Conservation (phyloP, 30 jellyfish, hydroid and myxozoan species). For the Catostylus mosaicus region DNA sequence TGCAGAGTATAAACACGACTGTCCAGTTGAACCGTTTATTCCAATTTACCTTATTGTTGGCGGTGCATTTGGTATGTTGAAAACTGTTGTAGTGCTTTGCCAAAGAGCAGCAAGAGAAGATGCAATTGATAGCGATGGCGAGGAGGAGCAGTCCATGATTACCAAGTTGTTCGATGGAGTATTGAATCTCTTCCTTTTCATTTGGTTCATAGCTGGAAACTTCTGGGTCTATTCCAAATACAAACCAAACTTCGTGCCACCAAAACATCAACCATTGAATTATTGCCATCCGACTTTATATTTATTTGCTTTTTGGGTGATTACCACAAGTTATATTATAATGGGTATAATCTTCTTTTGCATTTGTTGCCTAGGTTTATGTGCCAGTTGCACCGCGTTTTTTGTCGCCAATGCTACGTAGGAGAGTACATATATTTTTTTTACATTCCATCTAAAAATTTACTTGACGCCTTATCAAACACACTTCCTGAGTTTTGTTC, state of each 20-base stretch:
- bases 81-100: conserved; percentile 75
- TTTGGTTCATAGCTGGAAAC: conserved; percentile 98
- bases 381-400: conserved; percentile 99
- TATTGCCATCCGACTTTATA: conserved; percentile 91
- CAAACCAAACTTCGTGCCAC: conserved; percentile 92
- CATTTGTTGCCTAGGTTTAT: conserved; percentile 94
- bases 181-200: conserved; percentile 85
- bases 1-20: conserved; percentile 78
- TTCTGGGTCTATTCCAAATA: conserved; percentile 96
- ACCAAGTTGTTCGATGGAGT: conserved; percentile 87
- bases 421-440: too few relatives aligned
- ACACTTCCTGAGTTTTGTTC: too few relatives aligned
- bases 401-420: conserved; percentile 81
- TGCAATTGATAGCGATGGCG: conserved; percentile 40
- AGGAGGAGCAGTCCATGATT: conserved; percentile 79
- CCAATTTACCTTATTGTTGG: conserved; percentile 98
- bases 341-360: conserved; percentile 92
- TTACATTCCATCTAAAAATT: too few relatives aligned
- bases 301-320: conserved; percentile 95
- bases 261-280: conserved; percentile 90
- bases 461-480: too few relatives aligned
- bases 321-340: conserved; percentile 80
- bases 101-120: conserved; percentile 83
- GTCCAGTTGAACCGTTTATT: conserved; percentile 98
- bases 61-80: conserved; percentile 95